These are phyloP conservation scores for Cyanocitta stelleri DNA, from an alignment of 2,113 vertebrate species.

Conservation along the genomic window DNA sequence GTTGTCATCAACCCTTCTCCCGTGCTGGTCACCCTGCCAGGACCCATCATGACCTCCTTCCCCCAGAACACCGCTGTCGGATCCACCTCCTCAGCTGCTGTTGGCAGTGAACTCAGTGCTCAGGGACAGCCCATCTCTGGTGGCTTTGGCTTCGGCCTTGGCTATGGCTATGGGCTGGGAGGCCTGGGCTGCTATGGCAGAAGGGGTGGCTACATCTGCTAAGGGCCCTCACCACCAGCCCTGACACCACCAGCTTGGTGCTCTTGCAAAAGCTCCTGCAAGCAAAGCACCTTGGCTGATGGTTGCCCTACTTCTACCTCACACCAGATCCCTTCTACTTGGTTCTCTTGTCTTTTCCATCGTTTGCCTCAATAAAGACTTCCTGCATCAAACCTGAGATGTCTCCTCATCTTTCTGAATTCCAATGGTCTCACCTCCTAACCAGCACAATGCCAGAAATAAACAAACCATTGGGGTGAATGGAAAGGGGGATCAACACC, in stretches of 20 bases:
- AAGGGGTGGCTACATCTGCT: background rate
- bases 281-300: fast-evolving
- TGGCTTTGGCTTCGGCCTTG: background rate
- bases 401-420: background rate
- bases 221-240: fast-evolving
- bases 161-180: background rate
- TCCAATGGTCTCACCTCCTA: background rate
- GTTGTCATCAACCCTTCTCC: background rate
- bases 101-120: too few relatives aligned
- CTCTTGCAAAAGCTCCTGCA: background rate
- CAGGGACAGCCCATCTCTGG: background rate
- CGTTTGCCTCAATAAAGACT: background rate
- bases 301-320: background rate
- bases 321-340: background rate
- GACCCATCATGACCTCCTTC: background rate
- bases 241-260: fast-evolving
- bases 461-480: background rate
- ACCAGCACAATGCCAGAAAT: too few relatives aligned
- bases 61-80: background rate
- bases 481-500: background rate
- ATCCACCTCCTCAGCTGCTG: too few relatives aligned
- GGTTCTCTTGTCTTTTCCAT: background rate
- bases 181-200: background rate
- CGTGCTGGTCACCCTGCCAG: background rate
- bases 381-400: background rate